Evolutionary conservation across 1,140 invertebrate species (phyloP).

Genomic region (Parasteatoda tepidariorum): DNA sequence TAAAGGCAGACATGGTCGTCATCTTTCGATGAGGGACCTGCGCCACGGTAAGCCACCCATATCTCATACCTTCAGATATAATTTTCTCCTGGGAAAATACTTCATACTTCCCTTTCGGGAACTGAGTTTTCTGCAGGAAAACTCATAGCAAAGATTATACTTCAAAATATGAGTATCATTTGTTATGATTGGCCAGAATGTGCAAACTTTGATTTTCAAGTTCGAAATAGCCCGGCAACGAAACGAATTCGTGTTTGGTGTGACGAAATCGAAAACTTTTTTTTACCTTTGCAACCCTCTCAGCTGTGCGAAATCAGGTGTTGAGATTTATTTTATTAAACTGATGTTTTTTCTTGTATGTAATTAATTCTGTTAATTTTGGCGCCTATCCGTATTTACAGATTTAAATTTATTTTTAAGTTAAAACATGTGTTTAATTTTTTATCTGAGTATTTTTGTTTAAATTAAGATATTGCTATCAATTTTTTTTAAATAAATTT

Average conservation of each 20-base stretch:
- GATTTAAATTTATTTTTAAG: too few species aligned
- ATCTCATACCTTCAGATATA: background rate
- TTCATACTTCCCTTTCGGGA: background rate
- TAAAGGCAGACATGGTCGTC: constrained; percentile 46
- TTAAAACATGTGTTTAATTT: too few species aligned
- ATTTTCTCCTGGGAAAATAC: background rate
- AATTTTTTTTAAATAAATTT: too few species aligned
- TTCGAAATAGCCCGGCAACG: too few species aligned
- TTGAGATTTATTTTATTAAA: too few species aligned
- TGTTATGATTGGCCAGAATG: background rate
- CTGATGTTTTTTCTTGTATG: too few species aligned
- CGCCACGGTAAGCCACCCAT: constrained; percentile 31
- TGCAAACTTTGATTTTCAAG: background rate
- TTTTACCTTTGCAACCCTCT: background rate
- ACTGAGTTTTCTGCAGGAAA: background rate
- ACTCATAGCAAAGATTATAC: background rate
- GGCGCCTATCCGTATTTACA: too few species aligned
- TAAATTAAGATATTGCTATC: too few species aligned
- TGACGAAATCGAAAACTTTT: background rate
- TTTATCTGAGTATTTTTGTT: too few species aligned
- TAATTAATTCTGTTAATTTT: too few species aligned
- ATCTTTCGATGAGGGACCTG: constrained; percentile 38
- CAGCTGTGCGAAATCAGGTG: background rate
- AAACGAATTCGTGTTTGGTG: background rate
- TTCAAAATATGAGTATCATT: background rate